A percentile compares a stretch with the other conserved stretches of the same genome.
These are phyloP conservation scores for Collichthys lucidus DNA, from an alignment of 2,113 vertebrate species.

Conservation along the genomic window DNA sequence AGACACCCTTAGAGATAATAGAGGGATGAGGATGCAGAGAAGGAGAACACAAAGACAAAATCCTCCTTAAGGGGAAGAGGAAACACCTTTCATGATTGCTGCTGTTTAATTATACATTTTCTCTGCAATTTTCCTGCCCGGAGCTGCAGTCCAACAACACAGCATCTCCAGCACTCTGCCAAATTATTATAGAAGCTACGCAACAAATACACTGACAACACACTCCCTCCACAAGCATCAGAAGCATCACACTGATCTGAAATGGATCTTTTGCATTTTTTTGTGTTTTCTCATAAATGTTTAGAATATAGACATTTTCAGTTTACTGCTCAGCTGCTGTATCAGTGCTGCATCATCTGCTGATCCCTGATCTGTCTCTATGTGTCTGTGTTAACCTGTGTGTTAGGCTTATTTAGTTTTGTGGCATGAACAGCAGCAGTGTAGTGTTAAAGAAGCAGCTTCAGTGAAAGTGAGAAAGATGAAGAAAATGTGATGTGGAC, in stretches of 20 bases:
- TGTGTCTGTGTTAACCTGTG: too few species aligned
- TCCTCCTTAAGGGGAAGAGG: conserved; percentile 18
- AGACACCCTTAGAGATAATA: background rate
- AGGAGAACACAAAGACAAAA: conserved; percentile 15
- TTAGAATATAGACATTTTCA: background rate
- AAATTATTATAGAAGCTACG: conserved; percentile 13
- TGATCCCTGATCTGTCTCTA: background rate
- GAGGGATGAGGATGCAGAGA: background rate
- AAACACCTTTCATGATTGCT: conserved; percentile 19
- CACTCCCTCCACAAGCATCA: conserved; percentile 3
- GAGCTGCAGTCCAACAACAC: conserved; percentile 31
- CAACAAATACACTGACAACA: background rate
- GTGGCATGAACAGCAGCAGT: background rate
- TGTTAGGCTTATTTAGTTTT: too few species aligned
- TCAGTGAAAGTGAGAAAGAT: background rate
- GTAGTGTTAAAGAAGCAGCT: background rate
- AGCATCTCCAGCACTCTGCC: conserved; percentile 17
- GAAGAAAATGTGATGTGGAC: background rate
- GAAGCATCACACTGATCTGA: background rate
- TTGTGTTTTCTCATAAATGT: background rate
- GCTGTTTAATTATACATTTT: conserved; percentile 49
- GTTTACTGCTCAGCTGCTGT: background rate
- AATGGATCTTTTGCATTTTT: too few species aligned
- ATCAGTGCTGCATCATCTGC: background rate
- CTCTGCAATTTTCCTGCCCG: conserved; percentile 19